phyloP scores from a whole-genome alignment of 2,797 vertebrate species.

The Synanceia verrucosa region DNA sequence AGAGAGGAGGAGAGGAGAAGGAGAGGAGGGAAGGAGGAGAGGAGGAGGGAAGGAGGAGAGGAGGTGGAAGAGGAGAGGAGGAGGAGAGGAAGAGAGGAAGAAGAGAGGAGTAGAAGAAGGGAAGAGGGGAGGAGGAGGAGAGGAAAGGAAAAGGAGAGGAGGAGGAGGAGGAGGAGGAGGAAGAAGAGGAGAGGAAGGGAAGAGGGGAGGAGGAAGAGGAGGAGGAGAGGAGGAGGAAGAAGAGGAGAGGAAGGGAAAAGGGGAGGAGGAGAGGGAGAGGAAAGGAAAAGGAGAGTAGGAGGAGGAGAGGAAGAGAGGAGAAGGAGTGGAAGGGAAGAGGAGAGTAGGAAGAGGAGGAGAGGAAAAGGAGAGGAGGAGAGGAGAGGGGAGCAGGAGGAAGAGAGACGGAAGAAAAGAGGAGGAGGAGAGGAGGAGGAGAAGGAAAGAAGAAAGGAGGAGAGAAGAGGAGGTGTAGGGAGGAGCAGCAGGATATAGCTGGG shows the following conservation, averaged over 20 bases:
- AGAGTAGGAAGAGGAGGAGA: no score
- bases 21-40: not conserved
- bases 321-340: not conserved
- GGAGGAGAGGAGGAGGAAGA: not conserved
- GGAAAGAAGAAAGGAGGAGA: no score
- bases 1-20: not conserved
- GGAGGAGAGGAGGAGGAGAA: no score
- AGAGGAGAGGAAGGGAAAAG: fast-evolving
- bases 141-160: not conserved
- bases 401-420: not conserved
- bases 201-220: not conserved
- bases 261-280: no score
- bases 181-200: not conserved
- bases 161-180: not conserved
- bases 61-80: not conserved
- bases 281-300: fast-evolving
- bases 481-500: not conserved
- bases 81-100: not conserved
- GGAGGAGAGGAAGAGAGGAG: not conserved
- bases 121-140: no score
- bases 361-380: no score
- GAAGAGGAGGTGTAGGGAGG: not conserved
- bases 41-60: fast-evolving
- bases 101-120: not conserved
- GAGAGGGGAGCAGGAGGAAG: not conserved